Base-by-base conservation (phyloP, 1,140 invertebrate genomes). In the Zelostemma sp. region DNA sequence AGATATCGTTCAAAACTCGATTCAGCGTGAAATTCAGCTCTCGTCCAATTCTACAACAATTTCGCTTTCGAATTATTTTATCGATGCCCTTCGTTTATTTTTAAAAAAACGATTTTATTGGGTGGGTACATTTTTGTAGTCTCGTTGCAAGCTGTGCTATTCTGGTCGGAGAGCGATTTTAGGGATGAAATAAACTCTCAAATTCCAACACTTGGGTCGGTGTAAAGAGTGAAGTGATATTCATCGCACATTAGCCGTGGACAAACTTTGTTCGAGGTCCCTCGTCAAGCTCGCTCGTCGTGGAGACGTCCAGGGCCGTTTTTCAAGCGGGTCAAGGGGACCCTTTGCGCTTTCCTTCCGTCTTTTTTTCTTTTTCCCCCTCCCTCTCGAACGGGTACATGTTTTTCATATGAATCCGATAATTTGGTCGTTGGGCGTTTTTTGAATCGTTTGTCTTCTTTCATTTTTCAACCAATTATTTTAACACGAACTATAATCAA, bases 291-390 rank as follows among this genome's bases (percentile, higher is more conserved):
- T 68, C 60, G 48, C 45, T 68, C 55, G 50, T 56, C 61, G 68
- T 19, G 61, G 62, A 65, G 68, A 65, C 58, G 68, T 70, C 76
- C 78, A 80, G 79, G 78, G 78, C 75, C 78, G 61, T 73, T 72
- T 76, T 80, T 76, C 64, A 80, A 81, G 59, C 75, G 75, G 77
- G 78, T 81, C 79, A 81, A 81, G 79, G 79, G 79, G 51, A 80
- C 72, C 65, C 73, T 69, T 68, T 60, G 67, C 65, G 55, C 61
- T 64, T 51, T 56, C 53, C 51, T 56, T 41, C 56, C 18, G 48
- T 60, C 59, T 63, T 60, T 55, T 15, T 40, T 11, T 40, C 38
- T 40, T 40, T 40, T 40, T 40, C n/a, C n/a, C 38, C 38, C 11
- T 40, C 11, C 38, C 11, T 4, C 14, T 40, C 38, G 21, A 25